Base-by-base conservation (phyloP, 2,888 invertebrate genomes). In the Brachyptera putata region DNA sequence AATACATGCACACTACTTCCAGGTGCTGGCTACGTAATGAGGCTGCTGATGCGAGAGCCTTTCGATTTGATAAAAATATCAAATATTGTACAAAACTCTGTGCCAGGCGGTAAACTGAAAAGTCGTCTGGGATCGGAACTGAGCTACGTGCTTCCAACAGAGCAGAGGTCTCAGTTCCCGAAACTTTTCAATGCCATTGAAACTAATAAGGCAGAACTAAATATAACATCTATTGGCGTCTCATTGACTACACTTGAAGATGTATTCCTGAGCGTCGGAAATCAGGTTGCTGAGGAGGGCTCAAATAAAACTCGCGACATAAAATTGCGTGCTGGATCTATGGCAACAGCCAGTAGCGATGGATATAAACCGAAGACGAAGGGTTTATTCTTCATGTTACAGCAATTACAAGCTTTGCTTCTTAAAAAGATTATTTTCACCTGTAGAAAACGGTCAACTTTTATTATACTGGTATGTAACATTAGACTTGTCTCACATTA, bases 171-270 rank as follows among this genome's bases (percentile, higher is more conserved):
- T 2, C 72, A 75, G 36, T 86, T 89, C 71, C 80, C 85, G 0
- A 67, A 74, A 16, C 73, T 91, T 61, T 82, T 94, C 69, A 72
- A 78, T 1, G 71, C 75, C 1, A 70, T 95, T 39, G 91, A 93
- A 71, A 61, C 66, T 0, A 72, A 77, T 13, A 82, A 80, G 65
- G 70, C 76, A 3, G 75, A 91, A n/a, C 30, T 50, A n/a, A 84
- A 84, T 0, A 84, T 95, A 43, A 79, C 81, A 50, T 85, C 87
- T 5, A 87, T 93, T 60, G 89, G 92, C 0, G 83, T 95, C 0
- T 89, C 92, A 0, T 83, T 91, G 16, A 91, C 95, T 0, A 94
- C 95, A 0, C 79, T 97, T 69, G 96, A 97, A 73, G 95, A 96
- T 74, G 95, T 97, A 1, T 95, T 94, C 73, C 72, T 95, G 55